Evolutionary conservation across 2,888 invertebrate genomes (phyloP).

Genomic region (Volucella inanis): DNA sequence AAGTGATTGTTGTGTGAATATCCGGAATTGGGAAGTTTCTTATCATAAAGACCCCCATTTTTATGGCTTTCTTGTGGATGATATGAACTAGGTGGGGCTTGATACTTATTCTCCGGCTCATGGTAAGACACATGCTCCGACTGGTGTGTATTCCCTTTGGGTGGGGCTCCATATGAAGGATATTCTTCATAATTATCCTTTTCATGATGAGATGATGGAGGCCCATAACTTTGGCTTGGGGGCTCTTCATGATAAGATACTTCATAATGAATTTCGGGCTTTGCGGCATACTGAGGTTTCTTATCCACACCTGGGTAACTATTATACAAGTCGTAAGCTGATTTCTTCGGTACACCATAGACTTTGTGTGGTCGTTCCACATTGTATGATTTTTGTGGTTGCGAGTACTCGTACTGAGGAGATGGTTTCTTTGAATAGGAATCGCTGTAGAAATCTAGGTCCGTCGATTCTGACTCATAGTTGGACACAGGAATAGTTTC

Average conservation of each 20-base stretch:
- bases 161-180: slow-evolving; percentile 62
- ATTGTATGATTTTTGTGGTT: slow-evolving; percentile 57
- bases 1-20: slow-evolving; percentile 77
- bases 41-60: slow-evolving; percentile 42
- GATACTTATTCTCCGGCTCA: slow-evolving; percentile 46
- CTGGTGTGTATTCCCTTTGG: slow-evolving; percentile 49
- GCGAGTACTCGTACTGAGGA: slow-evolving; percentile 77
- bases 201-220: slow-evolving; percentile 25
- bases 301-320: slow-evolving; percentile 7
- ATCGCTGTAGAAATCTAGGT: slow-evolving; percentile 79
- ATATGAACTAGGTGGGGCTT: slow-evolving; percentile 38
- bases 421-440: slow-evolving; percentile 77
- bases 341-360: slow-evolving; percentile 77
- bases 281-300: slow-evolving; percentile 6
- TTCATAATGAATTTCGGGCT: slow-evolving; percentile 60
- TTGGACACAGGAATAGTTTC: slow-evolving; percentile 77
- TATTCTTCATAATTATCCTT: slow-evolving; percentile 46
- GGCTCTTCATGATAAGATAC: slow-evolving; percentile 62
- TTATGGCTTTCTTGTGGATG: slow-evolving; percentile 47
- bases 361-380: slow-evolving; percentile 75
- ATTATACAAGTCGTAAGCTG: slow-evolving; percentile 19
- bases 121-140: slow-evolving; percentile 71
- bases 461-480: slow-evolving; percentile 80
- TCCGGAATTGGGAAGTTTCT: slow-evolving; percentile 77
- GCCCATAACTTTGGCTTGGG: slow-evolving; percentile 33